A percentile compares a stretch with the other conserved stretches of the same genome.
Conservation (phyloP, 2,113 vertebrate species). For the Sylvia atricapilla region DNA sequence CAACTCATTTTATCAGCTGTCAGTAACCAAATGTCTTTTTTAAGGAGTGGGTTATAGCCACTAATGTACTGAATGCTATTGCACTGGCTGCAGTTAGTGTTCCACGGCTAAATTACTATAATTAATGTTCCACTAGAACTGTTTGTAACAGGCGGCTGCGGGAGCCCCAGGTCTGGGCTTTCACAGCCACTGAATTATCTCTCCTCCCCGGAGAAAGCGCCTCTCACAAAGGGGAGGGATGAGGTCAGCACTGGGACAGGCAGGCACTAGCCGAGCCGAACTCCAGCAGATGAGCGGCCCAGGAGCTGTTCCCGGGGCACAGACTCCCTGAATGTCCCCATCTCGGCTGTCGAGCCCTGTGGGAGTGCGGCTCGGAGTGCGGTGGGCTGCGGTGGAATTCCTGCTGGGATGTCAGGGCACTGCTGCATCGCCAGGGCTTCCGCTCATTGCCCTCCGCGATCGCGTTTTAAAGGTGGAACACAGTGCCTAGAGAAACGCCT, state of each 20-base stretch:
- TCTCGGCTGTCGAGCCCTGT: background rate
- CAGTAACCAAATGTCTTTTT: conserved; percentile 70
- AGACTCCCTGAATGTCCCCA: accelerated
- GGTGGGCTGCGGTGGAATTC: background rate
- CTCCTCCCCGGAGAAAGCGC: conserved; percentile 3
- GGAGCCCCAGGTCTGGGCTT: conserved; percentile 24
- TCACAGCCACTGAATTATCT: conserved; percentile 27
- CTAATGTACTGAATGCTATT: conserved; percentile 69
- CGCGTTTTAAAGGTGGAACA: accelerated
- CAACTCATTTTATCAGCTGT: conserved; percentile 70
- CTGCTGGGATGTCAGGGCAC: background rate
- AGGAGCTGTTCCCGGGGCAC: accelerated
- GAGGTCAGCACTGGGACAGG: conserved; percentile 2
- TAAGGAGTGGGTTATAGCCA: conserved; percentile 69
- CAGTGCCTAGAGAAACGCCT: background rate
- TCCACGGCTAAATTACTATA: conserved; percentile 67
- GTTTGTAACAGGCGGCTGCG: conserved; percentile 52
- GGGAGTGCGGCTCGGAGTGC: accelerated
- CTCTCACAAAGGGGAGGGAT: background rate
- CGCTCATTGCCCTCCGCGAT: accelerated
- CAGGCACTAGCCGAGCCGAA: background rate
- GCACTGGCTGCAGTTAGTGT: conserved; percentile 66
- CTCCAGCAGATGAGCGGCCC: background rate
- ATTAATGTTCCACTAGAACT: conserved; percentile 67
- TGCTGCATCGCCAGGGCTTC: background rate